phyloP scores from a whole-genome alignment of 2,113 vertebrate genomes.

The Aldabrachelys gigantea region DNA sequence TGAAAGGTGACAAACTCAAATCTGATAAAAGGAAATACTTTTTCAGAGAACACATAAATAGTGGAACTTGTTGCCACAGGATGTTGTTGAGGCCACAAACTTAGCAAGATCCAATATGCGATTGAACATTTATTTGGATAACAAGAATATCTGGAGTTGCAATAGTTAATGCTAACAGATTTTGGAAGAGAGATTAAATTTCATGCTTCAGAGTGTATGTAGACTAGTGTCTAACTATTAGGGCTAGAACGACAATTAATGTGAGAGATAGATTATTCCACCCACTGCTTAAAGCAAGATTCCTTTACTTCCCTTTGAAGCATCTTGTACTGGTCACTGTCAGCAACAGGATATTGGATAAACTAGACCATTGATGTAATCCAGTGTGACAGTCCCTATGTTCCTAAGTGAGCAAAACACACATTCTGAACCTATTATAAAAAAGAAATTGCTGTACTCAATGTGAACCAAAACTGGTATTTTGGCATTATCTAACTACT shows the following conservation, averaged over 20 bases:
- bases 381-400: neutral
- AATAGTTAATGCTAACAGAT: neutral
- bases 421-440: neutral
- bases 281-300: neutral
- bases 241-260: neutral
- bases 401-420: neutral
- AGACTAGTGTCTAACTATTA: neutral
- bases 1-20: slow-evolving; percentile 24
- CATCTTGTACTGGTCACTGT: neutral
- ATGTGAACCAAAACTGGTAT: neutral
- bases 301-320: neutral
- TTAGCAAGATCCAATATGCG: neutral
- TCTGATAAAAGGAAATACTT: slow-evolving; percentile 16
- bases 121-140: neutral
- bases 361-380: neutral
- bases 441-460: neutral
- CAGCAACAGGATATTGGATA: neutral
- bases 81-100: neutral
- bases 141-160: neutral
- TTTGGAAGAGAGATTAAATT: neutral
- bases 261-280: neutral
- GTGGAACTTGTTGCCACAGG: neutral
- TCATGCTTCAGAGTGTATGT: neutral
- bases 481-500: neutral
- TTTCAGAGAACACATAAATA: neutral